phyloP scores from a whole-genome alignment of 2,113 vertebrate genomes.

The Dolichotis patagonum region DNA sequence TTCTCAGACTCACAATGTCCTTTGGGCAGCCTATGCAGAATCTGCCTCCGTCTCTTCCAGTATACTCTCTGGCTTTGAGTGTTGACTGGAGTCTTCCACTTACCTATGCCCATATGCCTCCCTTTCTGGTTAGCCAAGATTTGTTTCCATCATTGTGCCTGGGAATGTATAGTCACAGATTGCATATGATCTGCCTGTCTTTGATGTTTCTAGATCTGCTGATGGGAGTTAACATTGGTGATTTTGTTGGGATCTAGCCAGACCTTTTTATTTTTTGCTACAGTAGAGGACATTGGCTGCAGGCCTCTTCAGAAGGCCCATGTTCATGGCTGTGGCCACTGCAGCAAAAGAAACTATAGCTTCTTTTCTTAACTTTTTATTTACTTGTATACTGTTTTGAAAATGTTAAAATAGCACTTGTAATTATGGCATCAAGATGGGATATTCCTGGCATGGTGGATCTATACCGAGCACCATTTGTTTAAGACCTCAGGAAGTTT shows the following conservation, averaged over 20 bases:
- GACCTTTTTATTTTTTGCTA: neutral
- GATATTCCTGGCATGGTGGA: neutral
- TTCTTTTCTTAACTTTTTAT: constrained; percentile 45
- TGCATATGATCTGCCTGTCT: neutral
- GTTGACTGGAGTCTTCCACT: neutral
- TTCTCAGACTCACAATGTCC: neutral
- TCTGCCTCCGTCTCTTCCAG: neutral
- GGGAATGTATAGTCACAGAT: neutral
- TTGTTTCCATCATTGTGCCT: neutral
- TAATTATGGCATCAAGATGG: constrained; percentile 43
- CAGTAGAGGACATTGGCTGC: accelerated
- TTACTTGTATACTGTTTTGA: neutral
- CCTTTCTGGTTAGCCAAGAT: neutral
- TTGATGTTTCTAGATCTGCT: neutral
- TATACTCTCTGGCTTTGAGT: neutral
- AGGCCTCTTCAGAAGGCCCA: neutral
- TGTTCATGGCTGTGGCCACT: neutral
- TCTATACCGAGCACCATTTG: constrained; percentile 2
- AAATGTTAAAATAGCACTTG: constrained; percentile 54
- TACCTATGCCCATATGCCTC: neutral
- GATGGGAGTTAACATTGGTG: neutral
- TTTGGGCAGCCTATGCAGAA: neutral
- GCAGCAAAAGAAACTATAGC: neutral
- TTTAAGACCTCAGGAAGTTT: neutral
- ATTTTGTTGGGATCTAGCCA: neutral